Base-by-base conservation (phyloP, 2,888 invertebrate species). In the Melolontha melolontha region DNA sequence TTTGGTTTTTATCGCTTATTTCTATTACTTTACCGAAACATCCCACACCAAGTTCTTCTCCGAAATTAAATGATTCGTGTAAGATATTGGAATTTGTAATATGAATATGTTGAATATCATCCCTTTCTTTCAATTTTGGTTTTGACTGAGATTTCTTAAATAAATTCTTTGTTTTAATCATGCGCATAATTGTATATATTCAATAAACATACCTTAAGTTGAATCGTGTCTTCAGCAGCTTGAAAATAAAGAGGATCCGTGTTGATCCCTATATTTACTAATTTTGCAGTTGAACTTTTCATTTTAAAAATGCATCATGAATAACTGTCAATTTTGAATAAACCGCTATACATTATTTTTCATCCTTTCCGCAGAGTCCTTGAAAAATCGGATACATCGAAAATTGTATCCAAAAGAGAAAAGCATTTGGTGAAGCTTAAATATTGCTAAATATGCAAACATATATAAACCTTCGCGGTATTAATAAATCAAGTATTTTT, bases 1-100 rank as follows among this genome's bases (percentile, higher is more conserved):
- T 74, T n/a, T 76, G 79, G 2, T 74, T 72, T 71, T 80, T 82
- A 63, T 84, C 82, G 27, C 74, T 76, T 7, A 83, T 81, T 40
- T 77, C 76, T 6, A 83, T 74, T 6, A 85, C 84, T 8, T 79
- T 80, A 6, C 84, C 84, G 71, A 84, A 85, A 68, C 78, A 76
- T 11, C 85, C 84, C 70, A 79, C 79, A 0, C 85, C 85, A 29
- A 85, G 78, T 70, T 81, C 75, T 68, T 80, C 76, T 16, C 82
- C 82, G 66, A 83, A 79, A 50, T 77, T 75, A 71, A 81, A 85
- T 51, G 77, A 70, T 17, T 78, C 75, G 59, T 79, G 77, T 42
- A 84, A 74, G 64, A 79, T 79, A 50, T 76, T 75, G 8, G 78
- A 74, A 70, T 81, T 79, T 11, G 76, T 75, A 29, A 84, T 80